Base-by-base conservation (phyloP, 2,113 vertebrate species). In the Uropsilus gracilis region DNA sequence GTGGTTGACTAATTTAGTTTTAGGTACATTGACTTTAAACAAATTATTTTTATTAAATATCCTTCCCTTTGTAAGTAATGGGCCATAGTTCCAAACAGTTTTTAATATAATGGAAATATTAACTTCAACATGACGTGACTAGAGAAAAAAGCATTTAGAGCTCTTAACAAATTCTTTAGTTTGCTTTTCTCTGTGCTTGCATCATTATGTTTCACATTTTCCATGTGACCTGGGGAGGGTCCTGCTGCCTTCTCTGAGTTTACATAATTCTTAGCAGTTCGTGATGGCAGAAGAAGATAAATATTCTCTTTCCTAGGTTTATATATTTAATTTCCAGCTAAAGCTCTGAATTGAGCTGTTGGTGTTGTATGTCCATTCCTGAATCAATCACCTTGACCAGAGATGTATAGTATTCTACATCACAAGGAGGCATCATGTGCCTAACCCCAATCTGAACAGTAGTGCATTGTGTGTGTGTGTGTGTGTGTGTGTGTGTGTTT, bases 201-300 rank as follows among this genome's bases (percentile, higher is more conserved):
- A 63, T 64, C 59, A 37, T 48, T 76, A n/a, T 6, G 0, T 9
- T 63, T 17, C 42, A 30, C 7, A 64, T 59, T 16, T 4, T 69
- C 8, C 0, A 2, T 42, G 20, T 32, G 22, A 17, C 20, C 22
- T 1, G 7, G 16, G 32, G 46, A 61, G 5, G 30, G 6, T 0
- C 1, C 14, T 7, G 0, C 16, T 75, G 32, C 39, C 4, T 72
- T 9, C 42, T 63, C 11, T 2, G 30, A 37, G 46, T 26, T 57
- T 63, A 34, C 18, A 20, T 6, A 46, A 8, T 13, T 24, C 14
- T 73, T 48, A 26, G 20, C 1, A 44, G 4, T 0, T 55, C 28
- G 42, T 37, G 12, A 66, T 44, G 37, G 28, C 18, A 72, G 3
- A 86, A 4, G 6, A 88, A 55, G 71, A 44, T 46, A 85, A 76